These are phyloP conservation scores for Genyomyrus donnyi DNA, from an alignment of 2,113 vertebrate species.

Conservation along the genomic window DNA sequence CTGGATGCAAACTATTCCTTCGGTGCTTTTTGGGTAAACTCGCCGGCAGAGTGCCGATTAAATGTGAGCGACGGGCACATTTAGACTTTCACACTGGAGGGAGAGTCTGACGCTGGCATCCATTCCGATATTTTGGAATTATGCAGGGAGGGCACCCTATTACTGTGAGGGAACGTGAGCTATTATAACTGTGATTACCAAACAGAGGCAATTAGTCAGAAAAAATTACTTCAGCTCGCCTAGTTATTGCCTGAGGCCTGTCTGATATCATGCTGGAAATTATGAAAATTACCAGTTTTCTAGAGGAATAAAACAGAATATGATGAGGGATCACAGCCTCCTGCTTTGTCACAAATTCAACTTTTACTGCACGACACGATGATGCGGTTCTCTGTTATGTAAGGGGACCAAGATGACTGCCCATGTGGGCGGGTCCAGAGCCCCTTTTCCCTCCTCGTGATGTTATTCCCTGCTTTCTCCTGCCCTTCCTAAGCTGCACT, in stretches of 20 bases:
- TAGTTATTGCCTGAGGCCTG: constrained; percentile 16
- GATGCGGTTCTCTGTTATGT: neutral
- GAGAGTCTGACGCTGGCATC: neutral
- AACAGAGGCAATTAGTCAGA: constrained; percentile 22
- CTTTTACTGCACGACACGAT: neutral
- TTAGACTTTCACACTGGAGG: constrained; percentile 2
- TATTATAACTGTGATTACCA: constrained; percentile 21
- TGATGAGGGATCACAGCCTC: neutral
- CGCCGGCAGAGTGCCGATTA: neutral
- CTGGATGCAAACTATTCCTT: constrained; percentile 1
- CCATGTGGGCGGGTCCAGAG: neutral
- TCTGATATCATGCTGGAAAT: constrained; percentile 16
- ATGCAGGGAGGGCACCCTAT: constrained; percentile 15
- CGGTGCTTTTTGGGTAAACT: constrained; percentile 1
- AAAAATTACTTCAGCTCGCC: constrained; percentile 15
- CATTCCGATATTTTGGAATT: neutral
- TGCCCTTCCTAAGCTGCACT: neutral
- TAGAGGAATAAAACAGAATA: neutral
- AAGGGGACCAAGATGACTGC: neutral
- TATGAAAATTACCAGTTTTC: constrained; percentile 12
- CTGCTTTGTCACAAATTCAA: constrained; percentile 7
- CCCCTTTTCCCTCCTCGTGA: neutral
- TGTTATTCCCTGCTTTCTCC: neutral
- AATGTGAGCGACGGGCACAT: neutral
- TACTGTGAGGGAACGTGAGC: constrained; percentile 1